phyloP scores from a whole-genome alignment of 2,888 invertebrate genomes.

The Patella pellucida region DNA sequence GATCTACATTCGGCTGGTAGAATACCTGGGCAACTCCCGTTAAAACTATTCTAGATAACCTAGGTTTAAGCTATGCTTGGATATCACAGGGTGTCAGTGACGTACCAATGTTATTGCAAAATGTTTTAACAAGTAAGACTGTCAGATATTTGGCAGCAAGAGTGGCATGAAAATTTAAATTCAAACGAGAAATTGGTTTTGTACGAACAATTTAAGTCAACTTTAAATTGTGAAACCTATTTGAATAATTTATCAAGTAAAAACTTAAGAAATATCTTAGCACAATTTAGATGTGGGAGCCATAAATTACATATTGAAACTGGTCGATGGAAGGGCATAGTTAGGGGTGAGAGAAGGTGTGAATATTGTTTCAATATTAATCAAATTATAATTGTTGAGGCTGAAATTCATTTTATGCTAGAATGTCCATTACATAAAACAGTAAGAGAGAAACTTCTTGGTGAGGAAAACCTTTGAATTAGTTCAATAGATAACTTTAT shows the following conservation, averaged over 20 bases:
- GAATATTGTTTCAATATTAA: not conserved
- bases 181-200: not conserved
- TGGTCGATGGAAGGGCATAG: not conserved
- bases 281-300: not conserved
- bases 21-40: too few relatives aligned
- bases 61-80: not conserved
- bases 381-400: not conserved
- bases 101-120: not conserved
- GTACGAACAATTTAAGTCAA: not conserved
- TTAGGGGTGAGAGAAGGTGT: not conserved
- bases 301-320: not conserved
- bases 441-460: not conserved
- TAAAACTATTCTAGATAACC: not conserved
- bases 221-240: not conserved
- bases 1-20: not conserved
- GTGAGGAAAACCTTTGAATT: too few relatives aligned
- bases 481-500: too few relatives aligned
- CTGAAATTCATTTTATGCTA: not conserved
- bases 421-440: slow-evolving; percentile 4
- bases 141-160: slow-evolving; percentile 3
- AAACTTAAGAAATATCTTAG: slow-evolving; percentile 3
- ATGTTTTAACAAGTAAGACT: not conserved
- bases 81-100: not conserved
- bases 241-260: not conserved
- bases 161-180: not conserved